phyloP scores from a whole-genome alignment of 2,888 invertebrate species.

The Lottia scabra region DNA sequence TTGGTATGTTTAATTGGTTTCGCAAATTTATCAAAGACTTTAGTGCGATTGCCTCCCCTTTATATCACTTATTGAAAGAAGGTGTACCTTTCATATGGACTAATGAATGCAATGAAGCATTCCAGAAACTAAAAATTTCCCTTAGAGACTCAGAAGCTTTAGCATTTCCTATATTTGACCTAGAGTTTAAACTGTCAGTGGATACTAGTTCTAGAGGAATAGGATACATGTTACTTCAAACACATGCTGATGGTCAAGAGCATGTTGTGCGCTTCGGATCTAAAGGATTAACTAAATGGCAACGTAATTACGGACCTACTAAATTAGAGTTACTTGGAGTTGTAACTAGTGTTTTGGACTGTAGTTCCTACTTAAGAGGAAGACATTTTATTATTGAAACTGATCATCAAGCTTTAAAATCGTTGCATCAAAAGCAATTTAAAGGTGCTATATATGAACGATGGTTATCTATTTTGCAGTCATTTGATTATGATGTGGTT shows the following conservation, averaged over 20 bases:
- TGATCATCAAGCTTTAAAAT: slow-evolving; percentile 16
- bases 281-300: background rate
- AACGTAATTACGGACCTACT: slow-evolving; percentile 15
- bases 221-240: background rate
- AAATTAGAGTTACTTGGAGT: slow-evolving; percentile 18
- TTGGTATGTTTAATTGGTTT: slow-evolving; percentile 29
- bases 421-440: slow-evolving; percentile 16
- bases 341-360: slow-evolving; percentile 16
- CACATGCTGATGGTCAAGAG: no score
- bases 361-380: slow-evolving; percentile 19
- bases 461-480: slow-evolving; percentile 2
- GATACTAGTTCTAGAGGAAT: slow-evolving; percentile 1
- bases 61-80: slow-evolving; percentile 16
- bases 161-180: slow-evolving; percentile 21
- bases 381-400: slow-evolving; percentile 17
- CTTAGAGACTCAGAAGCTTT: slow-evolving; percentile 14
- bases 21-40: slow-evolving; percentile 27
- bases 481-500: background rate
- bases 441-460: slow-evolving; percentile 20
- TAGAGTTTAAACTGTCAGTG: slow-evolving; percentile 15
- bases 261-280: no score
- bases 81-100: slow-evolving; percentile 14
- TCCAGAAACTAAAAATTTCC: slow-evolving; percentile 7
- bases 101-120: slow-evolving; percentile 1
- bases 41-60: slow-evolving; percentile 15